These are phyloP conservation scores for Tragelaphus scriptus DNA, from an alignment of 2,113 vertebrate genomes.

Conservation along the genomic window DNA sequence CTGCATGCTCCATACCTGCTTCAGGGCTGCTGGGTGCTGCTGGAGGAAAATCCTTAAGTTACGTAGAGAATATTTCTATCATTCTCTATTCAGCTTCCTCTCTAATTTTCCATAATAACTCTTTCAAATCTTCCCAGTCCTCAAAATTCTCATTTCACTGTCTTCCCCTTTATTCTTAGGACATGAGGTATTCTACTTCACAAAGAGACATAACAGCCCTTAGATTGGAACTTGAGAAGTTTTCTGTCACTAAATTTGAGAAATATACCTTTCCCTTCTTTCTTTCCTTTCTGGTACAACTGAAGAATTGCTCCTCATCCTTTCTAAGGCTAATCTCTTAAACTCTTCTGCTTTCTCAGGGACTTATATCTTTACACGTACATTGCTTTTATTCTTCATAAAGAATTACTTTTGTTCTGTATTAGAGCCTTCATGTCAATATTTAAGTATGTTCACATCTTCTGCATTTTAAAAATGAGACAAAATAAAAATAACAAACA, in stretches of 20 bases:
- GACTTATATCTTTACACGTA: not conserved
- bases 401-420: not conserved
- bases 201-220: not conserved
- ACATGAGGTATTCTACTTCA: not conserved
- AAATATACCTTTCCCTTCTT: not conserved
- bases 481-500: not conserved
- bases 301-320: not conserved
- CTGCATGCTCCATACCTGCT: not conserved
- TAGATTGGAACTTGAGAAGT: not conserved
- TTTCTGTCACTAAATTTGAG: not conserved
- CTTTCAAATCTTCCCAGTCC: not conserved
- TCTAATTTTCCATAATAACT: not conserved
- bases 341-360: not conserved
- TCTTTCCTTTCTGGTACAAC: not conserved
- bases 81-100: not conserved
- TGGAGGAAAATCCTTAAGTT: not conserved
- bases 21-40: not conserved
- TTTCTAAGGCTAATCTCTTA: not conserved
- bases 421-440: not conserved
- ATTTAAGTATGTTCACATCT: not conserved
- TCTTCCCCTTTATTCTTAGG: not conserved
- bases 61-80: not conserved
- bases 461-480: not conserved
- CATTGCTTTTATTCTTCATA: not conserved
- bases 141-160: not conserved